Base-by-base conservation (phyloP, 2,113 vertebrate species). In the Neoarius graeffei region DNA sequence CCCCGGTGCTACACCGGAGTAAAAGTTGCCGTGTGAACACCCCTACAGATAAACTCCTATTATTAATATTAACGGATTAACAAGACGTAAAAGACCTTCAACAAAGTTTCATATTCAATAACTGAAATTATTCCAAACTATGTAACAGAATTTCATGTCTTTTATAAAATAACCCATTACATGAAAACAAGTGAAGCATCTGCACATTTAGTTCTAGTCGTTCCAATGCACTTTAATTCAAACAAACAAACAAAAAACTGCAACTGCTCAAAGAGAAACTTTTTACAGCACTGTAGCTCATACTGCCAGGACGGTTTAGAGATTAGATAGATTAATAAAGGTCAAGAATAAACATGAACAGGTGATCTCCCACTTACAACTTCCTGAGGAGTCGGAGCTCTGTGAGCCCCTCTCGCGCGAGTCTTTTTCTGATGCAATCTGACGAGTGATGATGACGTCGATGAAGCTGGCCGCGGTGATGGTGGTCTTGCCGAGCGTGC, bases 401-500 rank as follows among this genome's bases (percentile, higher is more conserved):
- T 99, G 98, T 79, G 97, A 98, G 93, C 97, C 95, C 89, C 97
- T 96, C 86, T 99, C 98, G 84, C 98, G 94, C 0, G 96, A 95
- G 92, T 99, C 98, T 94, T 99, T 99, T 92, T 99, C 98, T 25
- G 98, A 97, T 85, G 98, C 97, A 86, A 99, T 99, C 94, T 99
- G 97, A 85, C 97, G 96, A 11, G 97, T 99, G 95, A 99, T 99
- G 96, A 99, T 99, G 94, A 99, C 97, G 90, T 99, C 98, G 87
- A 99, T 99, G 94, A 99, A 99, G 94, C 97, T 99, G 90, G 98
- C 98, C 50, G 98, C 98, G 25, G 98, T 99, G 91, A 99, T 99
- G 88, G 98, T 99, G 81, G 98, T 99, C 95, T 99, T 99, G 79
- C 98, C 98, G 74, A 95, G 96, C 30, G 98, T 98, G 91, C 98